Evolutionary conservation across 2,888 invertebrate genomes (phyloP).

Genomic region (Invenusta paracnida): DNA sequence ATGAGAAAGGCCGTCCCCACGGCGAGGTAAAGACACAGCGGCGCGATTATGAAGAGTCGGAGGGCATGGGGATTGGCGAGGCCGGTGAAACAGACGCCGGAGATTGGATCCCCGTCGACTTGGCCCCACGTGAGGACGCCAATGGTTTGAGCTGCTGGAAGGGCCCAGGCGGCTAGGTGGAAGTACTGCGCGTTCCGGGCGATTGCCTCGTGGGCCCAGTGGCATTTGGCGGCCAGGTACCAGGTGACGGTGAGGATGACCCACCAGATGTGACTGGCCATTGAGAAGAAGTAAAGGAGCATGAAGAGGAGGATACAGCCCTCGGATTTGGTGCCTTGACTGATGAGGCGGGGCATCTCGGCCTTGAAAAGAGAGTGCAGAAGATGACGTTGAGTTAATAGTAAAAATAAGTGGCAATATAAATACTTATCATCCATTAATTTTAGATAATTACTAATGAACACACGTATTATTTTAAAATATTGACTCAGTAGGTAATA

Average conservation of each 20-base stretch:
- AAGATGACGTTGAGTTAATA: too few species aligned
- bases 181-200: slow-evolving; percentile 94
- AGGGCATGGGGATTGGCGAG: slow-evolving; percentile 77
- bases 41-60: slow-evolving; percentile 81
- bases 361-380: too few species aligned
- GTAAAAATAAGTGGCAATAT: too few species aligned
- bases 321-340: slow-evolving; percentile 68
- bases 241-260: slow-evolving; percentile 88
- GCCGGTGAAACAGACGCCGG: slow-evolving; percentile 88
- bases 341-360: slow-evolving; percentile 48
- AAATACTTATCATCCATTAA: too few species aligned
- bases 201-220: slow-evolving; percentile 96
- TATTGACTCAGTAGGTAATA: too few species aligned
- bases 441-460: too few species aligned
- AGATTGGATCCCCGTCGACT: slow-evolving; percentile 70
- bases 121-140: slow-evolving; percentile 65
- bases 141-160: slow-evolving; percentile 89
- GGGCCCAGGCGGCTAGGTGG: slow-evolving; percentile 94
- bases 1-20: slow-evolving; percentile 85
- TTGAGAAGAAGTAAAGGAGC: slow-evolving; percentile 83
- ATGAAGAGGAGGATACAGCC: slow-evolving; percentile 86
- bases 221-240: slow-evolving; percentile 90
- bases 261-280: slow-evolving; percentile 95
- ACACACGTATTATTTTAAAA: too few species aligned
- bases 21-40: slow-evolving; percentile 80